phyloP scores from a whole-genome alignment of 2,113 vertebrate species.

The Hemichromis elongatus region DNA sequence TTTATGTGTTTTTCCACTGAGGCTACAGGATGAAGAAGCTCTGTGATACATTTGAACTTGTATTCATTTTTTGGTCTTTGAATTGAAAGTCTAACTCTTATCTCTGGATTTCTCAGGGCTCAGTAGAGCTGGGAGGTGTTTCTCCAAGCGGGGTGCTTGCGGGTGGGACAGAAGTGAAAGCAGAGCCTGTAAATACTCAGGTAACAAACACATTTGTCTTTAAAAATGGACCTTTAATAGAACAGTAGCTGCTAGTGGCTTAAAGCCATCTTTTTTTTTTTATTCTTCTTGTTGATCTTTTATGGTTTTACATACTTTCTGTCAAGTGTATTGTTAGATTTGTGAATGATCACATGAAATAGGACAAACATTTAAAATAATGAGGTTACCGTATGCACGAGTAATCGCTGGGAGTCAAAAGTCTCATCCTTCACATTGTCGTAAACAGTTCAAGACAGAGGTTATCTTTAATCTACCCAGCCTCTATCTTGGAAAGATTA shows the following conservation, averaged over 20 bases:
- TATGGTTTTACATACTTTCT: neutral
- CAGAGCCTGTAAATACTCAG: slow-evolving; percentile 68
- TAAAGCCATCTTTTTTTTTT: neutral
- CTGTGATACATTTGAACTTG: neutral
- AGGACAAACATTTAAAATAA: neutral
- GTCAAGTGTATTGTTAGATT: neutral
- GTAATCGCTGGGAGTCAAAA: neutral
- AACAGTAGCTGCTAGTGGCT: neutral
- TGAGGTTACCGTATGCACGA: neutral
- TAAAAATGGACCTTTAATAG: accelerated
- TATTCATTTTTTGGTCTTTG: neutral
- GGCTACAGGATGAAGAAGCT: neutral
- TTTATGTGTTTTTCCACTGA: neutral
- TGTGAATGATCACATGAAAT: neutral
- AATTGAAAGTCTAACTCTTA: neutral
- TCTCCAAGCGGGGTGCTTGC: slow-evolving; percentile 61
- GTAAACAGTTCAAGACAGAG: neutral
- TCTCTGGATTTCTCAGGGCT: slow-evolving; percentile 73
- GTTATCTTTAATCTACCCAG: neutral
- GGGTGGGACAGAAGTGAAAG: slow-evolving; percentile 75
- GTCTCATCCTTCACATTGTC: neutral
- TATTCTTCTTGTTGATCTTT: accelerated
- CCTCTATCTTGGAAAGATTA: neutral
- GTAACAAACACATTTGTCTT: slow-evolving; percentile 18
- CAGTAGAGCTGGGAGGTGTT: slow-evolving; percentile 83